These are phyloP conservation scores for Aphelenchoides avenae DNA, from an alignment of 1,140 invertebrate genomes.

Conservation along the genomic window DNA sequence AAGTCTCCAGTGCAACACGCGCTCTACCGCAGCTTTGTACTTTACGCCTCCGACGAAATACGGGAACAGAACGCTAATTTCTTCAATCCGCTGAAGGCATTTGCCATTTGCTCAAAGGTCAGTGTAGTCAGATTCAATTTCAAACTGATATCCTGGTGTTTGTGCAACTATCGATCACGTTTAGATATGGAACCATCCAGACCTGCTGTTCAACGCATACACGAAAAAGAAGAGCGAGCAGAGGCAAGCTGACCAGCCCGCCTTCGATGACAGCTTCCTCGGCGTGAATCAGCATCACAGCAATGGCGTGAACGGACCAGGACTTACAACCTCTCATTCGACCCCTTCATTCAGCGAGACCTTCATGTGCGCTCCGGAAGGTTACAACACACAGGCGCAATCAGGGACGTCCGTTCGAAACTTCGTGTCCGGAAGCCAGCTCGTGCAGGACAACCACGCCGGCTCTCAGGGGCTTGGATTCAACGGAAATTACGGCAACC, in stretches of 20 bases:
- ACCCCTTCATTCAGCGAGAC: too few relatives aligned
- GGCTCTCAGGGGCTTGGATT: too few relatives aligned
- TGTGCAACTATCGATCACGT: too few relatives aligned
- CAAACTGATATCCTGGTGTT: conserved; percentile 17
- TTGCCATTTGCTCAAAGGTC: conserved; percentile 94
- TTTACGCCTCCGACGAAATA: conserved; percentile 69
- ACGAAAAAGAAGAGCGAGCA: not conserved
- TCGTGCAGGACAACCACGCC: too few relatives aligned
- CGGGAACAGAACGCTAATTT: conserved; percentile 74
- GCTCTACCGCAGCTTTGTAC: conserved; percentile 81
- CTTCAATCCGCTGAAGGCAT: conserved; percentile 87
- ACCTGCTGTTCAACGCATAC: conserved; percentile 85
- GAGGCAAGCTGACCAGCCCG: not conserved
- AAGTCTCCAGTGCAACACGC: conserved; percentile 81
- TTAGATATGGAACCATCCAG: conserved; percentile 97
- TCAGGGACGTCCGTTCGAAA: too few relatives aligned
- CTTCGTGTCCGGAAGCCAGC: too few relatives aligned
- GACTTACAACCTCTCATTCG: too few relatives aligned
- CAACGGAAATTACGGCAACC: too few relatives aligned
- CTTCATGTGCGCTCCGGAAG: too few relatives aligned
- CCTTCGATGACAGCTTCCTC: not conserved
- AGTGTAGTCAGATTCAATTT: conserved; percentile 30
- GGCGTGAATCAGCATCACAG: conserved; percentile 1
- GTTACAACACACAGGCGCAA: too few relatives aligned
- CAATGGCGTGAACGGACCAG: too few relatives aligned